These are phyloP conservation scores for Drosophila willistoni DNA, from an alignment of 1,140 invertebrate genomes.

Conservation along the genomic window DNA sequence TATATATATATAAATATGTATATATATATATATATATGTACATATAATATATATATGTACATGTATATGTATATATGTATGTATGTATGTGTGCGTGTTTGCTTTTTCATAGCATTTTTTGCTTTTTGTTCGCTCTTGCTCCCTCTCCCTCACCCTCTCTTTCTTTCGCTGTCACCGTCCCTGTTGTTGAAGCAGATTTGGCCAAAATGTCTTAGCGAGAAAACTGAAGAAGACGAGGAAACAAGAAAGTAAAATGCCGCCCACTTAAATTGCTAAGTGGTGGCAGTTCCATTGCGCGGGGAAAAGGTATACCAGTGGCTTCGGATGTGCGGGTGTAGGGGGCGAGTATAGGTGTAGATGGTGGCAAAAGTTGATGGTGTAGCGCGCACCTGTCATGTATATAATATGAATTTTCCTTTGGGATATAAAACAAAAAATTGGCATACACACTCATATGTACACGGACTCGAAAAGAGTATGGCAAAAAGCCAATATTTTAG, in stretches of 20 bases:
- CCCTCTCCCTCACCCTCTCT: constrained; percentile 9
- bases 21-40: constrained; percentile 10
- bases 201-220: constrained; percentile 69
- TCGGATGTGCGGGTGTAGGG: no score
- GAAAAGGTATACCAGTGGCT: constrained; percentile 6
- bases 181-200: constrained; percentile 78
- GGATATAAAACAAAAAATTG: neutral
- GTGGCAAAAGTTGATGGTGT: constrained; percentile 24
- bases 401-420: constrained; percentile 18
- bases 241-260: constrained; percentile 52
- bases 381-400: constrained; percentile 44
- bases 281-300: constrained; percentile 43
- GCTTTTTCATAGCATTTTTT: constrained; percentile 81
- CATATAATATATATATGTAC: constrained; percentile 39
- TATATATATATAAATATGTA: constrained; percentile 17
- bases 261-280: constrained; percentile 79
- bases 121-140: constrained; percentile 65
- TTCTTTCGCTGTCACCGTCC: neutral
- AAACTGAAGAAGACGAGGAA: constrained; percentile 21
- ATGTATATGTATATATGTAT: constrained; percentile 37
- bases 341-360: neutral
- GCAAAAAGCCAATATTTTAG: constrained; percentile 30
- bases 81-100: constrained; percentile 58
- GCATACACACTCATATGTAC: constrained; percentile 1
- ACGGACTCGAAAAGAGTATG: neutral